These are phyloP conservation scores for Ectropis grisescens DNA, from an alignment of 1,140 invertebrate species.

Conservation along the genomic window DNA sequence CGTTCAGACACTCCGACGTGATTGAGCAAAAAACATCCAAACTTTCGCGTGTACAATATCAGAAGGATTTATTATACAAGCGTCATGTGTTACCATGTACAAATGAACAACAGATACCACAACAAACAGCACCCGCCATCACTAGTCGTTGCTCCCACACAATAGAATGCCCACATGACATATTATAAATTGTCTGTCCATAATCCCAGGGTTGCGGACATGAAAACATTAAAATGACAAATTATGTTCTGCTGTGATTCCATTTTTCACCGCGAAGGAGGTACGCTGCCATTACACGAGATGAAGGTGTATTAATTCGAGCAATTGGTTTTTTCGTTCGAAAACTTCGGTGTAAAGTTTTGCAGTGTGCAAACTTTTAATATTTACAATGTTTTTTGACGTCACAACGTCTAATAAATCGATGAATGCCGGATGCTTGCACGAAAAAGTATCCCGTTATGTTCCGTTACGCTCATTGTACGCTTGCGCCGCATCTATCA, in stretches of 20 bases:
- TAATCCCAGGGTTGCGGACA: constrained; percentile 19
- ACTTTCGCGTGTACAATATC: no score
- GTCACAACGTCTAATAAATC: no score
- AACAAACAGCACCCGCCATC: constrained; percentile 26
- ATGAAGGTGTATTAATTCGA: constrained; percentile 19
- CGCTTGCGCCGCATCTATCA: no score
- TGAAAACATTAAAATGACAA: constrained; percentile 42
- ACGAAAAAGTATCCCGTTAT: no score
- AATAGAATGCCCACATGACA: constrained; percentile 23
- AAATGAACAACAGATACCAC: constrained; percentile 4
- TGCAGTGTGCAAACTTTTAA: no score
- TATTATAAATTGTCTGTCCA: constrained; percentile 32
- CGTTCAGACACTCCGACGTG: no score
- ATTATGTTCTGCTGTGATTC: constrained; percentile 28
- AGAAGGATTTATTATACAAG: no score
- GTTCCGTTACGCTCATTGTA: no score
- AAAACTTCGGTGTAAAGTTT: no score
- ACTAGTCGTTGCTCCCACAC: constrained; percentile 18
- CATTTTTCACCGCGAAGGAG: constrained; percentile 29
- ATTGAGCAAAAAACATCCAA: no score
- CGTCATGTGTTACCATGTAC: not conserved
- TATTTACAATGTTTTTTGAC: no score
- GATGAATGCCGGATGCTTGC: no score
- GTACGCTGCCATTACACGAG: constrained; percentile 4
- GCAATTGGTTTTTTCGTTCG: constrained; percentile 6